Evolutionary conservation across 2,113 vertebrate species (phyloP).

Genomic region (Micromys minutus): DNA sequence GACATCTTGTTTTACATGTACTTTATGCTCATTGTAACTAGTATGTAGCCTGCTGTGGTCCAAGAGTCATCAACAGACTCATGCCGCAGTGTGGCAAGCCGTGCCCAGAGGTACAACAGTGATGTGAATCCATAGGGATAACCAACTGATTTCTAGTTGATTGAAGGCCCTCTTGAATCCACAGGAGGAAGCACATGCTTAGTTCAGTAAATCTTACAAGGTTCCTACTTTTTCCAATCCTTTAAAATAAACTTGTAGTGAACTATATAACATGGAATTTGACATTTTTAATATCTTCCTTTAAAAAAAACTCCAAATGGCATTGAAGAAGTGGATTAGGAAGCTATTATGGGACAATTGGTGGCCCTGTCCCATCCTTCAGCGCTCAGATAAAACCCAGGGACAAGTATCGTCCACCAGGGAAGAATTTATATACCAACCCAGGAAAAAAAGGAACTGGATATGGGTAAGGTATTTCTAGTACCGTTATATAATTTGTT

Average conservation of each 20-base stretch:
- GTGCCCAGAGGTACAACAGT: background rate
- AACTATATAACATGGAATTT: slow-evolving; percentile 12
- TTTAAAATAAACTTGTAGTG: slow-evolving; percentile 25
- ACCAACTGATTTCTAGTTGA: background rate
- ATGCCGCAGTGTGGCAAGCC: background rate
- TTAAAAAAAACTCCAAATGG: background rate
- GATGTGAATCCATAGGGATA: no score
- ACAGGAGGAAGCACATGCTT: background rate
- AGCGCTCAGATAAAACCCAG: slow-evolving; percentile 83
- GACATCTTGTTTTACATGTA: no score
- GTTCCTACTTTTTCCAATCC: slow-evolving; percentile 32
- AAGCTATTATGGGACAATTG: slow-evolving; percentile 91
- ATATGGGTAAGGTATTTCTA: slow-evolving; percentile 87
- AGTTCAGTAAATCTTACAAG: background rate
- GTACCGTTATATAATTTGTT: background rate
- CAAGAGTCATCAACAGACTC: background rate
- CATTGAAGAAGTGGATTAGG: slow-evolving; percentile 87
- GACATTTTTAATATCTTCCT: slow-evolving; percentile 5
- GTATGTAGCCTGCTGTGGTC: background rate
- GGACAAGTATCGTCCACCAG: slow-evolving; percentile 82
- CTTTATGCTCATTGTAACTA: no score
- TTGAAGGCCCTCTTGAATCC: background rate
- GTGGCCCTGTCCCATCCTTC: slow-evolving; percentile 87
- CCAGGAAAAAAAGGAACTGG: slow-evolving; percentile 92
- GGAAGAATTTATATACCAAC: slow-evolving; percentile 91